Conservation (phyloP, 2,888 invertebrate species). For the Arge pagana region DNA sequence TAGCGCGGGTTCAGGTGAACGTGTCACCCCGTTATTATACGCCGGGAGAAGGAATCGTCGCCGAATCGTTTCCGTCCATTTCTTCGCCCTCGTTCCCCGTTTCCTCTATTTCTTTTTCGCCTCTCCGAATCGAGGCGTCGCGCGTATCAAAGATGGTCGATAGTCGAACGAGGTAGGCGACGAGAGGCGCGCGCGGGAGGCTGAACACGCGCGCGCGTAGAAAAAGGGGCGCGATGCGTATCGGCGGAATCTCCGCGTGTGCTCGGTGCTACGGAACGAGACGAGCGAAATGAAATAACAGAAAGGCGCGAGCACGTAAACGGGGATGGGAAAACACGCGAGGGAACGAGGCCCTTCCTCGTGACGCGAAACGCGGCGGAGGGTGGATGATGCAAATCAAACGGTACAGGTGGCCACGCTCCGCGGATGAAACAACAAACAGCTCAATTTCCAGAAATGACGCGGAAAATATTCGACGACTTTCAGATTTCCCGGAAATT, state of each 20-base stretch:
- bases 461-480: constrained; percentile 46
- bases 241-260: no score
- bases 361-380: constrained; percentile 24
- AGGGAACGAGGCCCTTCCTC: constrained; percentile 29
- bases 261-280: no score
- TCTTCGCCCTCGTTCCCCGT: not conserved
- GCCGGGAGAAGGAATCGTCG: no score
- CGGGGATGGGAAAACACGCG: constrained; percentile 36
- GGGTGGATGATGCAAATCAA: constrained; percentile 24
- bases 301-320: constrained; percentile 1
- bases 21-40: no score
- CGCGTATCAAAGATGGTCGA: not conserved
- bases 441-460: constrained; percentile 52
- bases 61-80: no score
- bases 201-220: not conserved
- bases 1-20: no score
- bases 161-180: not conserved
- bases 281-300: constrained; percentile 38
- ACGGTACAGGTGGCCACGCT: constrained; percentile 32
- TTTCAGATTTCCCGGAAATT: constrained; percentile 40
- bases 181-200: not conserved
- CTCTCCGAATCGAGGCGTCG: not conserved
- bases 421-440: constrained; percentile 46
- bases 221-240: not conserved
- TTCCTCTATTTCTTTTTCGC: not conserved